Percentiles rank a stretch among this genome's conserved stretches.
Conservation (phyloP, 2,797 vertebrate species). For the Coregonus sp. region DNA sequence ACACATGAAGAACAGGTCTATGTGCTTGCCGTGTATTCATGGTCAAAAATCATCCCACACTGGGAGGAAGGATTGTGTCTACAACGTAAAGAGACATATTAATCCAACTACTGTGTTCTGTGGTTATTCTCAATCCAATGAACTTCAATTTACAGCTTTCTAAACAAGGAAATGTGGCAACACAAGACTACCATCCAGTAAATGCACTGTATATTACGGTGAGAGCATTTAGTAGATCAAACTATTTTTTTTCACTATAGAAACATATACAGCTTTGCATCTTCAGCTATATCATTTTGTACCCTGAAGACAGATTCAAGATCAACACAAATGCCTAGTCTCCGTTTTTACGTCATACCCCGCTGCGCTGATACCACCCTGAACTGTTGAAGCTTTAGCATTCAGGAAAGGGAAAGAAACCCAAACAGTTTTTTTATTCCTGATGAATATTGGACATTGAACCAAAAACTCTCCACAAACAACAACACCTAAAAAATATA, state of each 20-base stretch:
- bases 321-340: no score
- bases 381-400: no score
- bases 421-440: not conserved
- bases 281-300: not conserved
- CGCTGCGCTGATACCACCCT: no score
- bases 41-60: slow-evolving; percentile 23
- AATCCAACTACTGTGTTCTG: slow-evolving; percentile 50
- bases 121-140: slow-evolving; percentile 34
- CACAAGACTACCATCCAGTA: not conserved
- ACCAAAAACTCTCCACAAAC: not conserved
- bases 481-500: not conserved
- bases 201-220: not conserved
- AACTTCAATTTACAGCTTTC: not conserved
- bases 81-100: slow-evolving; percentile 57
- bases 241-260: no score
- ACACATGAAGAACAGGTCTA: slow-evolving; percentile 38
- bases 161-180: not conserved
- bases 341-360: no score
- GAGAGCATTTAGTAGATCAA: not conserved
- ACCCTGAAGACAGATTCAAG: not conserved
- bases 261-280: not conserved
- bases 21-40: slow-evolving; percentile 44
- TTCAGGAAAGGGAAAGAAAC: no score
- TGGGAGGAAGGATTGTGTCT: slow-evolving; percentile 38
- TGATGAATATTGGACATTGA: not conserved